Evolutionary conservation across 2,113 vertebrate genomes (phyloP), one percentile per base, ranked within the genome.

Genomic region (Pelmatolapia mariae): DNA sequence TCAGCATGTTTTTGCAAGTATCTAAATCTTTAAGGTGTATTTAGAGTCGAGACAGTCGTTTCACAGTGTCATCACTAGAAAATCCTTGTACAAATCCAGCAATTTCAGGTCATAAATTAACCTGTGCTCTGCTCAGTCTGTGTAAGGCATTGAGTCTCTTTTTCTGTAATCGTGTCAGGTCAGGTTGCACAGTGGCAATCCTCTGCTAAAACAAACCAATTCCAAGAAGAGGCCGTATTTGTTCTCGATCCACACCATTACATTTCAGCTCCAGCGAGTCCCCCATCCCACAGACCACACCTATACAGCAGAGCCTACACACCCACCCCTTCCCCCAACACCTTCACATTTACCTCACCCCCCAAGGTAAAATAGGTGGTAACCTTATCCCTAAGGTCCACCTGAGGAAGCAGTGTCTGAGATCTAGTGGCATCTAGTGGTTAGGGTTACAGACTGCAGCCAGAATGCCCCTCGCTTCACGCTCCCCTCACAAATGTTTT

Each of bases 161-260:
- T 94, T 96, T 95, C 96, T 97, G 97, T 96, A 96, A 95, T 96
- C 96, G 96, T 93, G 95, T 90, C 88, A 53, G 78, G 89, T 91
- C 94, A 91, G 96, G 96, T 96, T 97, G 96, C 96, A 94, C 90
- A 94, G 95, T 95, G 96, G 91, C 96, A 96, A 40, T 94, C 94
- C 96, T 96, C 94, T 92, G 92, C 96, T 96, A 94, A 95, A 97
- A 97, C 95, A 97, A 97, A 96, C 95, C 94, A 91, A 87, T 93
- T 90, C 91, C 93, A 93, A 81, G 82, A 88, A 82, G 85, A 94
- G 91, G 93, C 94, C 86, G 79, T 96, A 95, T 94, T 94, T 96
- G 94, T 91, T 96, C 94, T 95, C 89, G 95, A 91, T 95, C 92
- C 94, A 96, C 89, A 56, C 91, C 93, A 93, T 95, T 95, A 89